Conservation (phyloP, 1,140 invertebrate genomes). For the Chrysopa pallens region DNA sequence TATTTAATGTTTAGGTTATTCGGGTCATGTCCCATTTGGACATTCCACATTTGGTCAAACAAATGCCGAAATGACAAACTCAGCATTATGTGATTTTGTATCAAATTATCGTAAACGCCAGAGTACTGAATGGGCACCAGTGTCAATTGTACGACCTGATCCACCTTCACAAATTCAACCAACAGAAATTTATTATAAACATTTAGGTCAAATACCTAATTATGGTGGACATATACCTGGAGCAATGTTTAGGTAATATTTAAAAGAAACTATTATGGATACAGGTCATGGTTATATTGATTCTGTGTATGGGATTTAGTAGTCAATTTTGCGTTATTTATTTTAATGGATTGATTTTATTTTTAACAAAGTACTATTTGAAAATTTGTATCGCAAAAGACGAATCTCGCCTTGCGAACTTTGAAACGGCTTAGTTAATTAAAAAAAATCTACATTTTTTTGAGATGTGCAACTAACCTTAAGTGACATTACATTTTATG, state of each 20-base stretch:
- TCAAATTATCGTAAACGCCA: constrained; percentile 43
- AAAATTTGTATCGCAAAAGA: background rate
- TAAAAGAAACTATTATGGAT: background rate
- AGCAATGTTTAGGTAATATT: constrained; percentile 33
- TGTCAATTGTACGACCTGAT: constrained; percentile 28
- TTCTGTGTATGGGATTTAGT: too few species aligned
- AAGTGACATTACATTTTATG: too few species aligned
- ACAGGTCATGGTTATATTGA: background rate
- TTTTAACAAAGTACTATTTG: background rate
- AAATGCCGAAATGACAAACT: constrained; percentile 38
- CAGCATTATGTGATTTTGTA: constrained; percentile 44
- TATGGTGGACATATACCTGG: constrained; percentile 57
- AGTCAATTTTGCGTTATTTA: too few species aligned
- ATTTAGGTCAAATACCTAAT: constrained; percentile 49
- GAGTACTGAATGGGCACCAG: constrained; percentile 48
- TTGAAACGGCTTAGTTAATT: background rate
- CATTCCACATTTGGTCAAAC: constrained; percentile 40
- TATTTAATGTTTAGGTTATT: constrained; percentile 31
- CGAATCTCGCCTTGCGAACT: background rate
- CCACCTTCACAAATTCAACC: constrained; percentile 26
- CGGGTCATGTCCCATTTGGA: constrained; percentile 46
- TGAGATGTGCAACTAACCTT: too few species aligned
- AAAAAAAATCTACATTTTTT: too few species aligned
- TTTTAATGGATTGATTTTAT: background rate
- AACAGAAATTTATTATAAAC: constrained; percentile 43